These are phyloP conservation scores for Corvus cornix DNA, from an alignment of 2,113 vertebrate genomes.

Conservation along the genomic window DNA sequence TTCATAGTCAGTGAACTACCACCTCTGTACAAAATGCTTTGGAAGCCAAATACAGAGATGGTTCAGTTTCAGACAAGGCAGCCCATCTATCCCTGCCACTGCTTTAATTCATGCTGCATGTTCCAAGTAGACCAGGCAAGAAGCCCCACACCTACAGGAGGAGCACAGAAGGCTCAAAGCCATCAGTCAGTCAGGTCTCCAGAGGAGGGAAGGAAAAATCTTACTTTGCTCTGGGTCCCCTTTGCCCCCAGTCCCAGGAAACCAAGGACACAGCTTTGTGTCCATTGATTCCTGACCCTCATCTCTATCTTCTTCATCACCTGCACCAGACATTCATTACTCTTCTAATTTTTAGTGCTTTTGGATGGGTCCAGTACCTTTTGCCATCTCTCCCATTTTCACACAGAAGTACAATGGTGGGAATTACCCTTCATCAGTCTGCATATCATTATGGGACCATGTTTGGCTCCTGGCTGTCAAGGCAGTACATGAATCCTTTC, in stretches of 20 bases:
- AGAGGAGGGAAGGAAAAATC: background rate
- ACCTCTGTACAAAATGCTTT: background rate
- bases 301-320: background rate
- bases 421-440: background rate
- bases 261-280: background rate
- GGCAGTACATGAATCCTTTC: background rate
- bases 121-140: background rate
- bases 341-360: background rate
- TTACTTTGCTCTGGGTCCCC: background rate
- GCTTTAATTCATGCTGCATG: background rate
- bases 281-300: accelerated
- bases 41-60: background rate
- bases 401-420: too few relatives aligned
- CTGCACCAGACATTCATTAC: background rate
- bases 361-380: background rate
- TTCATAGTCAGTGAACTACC: background rate
- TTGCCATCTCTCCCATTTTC: background rate
- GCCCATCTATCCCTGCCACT: background rate
- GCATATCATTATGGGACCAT: background rate
- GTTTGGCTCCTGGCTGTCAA: background rate
- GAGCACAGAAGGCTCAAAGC: background rate
- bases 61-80: background rate
- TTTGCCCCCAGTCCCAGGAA: background rate
- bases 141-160: background rate
- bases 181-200: background rate